Conservation (phyloP, 2,113 vertebrate species). For the Orycteropus afer region DNA sequence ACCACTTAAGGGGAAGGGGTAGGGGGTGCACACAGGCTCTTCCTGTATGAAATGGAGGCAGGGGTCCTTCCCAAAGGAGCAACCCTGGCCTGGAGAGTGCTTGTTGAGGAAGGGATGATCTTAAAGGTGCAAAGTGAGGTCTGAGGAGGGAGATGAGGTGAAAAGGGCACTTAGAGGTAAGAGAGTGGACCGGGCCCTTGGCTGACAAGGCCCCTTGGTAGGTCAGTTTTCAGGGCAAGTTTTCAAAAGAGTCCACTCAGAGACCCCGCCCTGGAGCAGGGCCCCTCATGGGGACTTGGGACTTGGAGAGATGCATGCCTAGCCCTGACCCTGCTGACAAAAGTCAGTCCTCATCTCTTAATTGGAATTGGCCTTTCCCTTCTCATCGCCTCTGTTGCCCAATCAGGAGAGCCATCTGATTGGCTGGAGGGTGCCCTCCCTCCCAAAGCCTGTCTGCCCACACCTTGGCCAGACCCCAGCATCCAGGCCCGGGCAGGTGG, state of each 20-base stretch:
- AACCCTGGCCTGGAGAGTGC: not conserved
- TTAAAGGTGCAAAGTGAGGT: not conserved
- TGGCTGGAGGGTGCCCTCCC: too few species aligned
- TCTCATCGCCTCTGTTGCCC: not conserved
- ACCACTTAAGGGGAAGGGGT: not conserved
- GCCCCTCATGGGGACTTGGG: not conserved
- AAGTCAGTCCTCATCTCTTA: not conserved
- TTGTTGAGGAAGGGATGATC: not conserved
- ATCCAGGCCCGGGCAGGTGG: not conserved
- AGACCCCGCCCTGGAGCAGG: not conserved
- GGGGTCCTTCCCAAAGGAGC: not conserved
- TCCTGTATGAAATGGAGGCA: not conserved
- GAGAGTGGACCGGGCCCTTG: not conserved
- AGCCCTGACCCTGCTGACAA: accelerated
- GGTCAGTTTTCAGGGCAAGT: not conserved
- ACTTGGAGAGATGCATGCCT: not conserved
- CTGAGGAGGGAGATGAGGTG: not conserved
- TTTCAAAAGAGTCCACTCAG: not conserved
- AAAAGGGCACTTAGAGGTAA: not conserved
- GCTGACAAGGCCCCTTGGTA: not conserved
- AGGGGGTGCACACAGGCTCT: not conserved
- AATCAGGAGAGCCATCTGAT: not conserved
- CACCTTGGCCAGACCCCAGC: not conserved
- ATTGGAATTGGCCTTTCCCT: not conserved
- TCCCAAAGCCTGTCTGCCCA: not conserved